A percentile compares a stretch with the other conserved stretches of the same genome.
Evolutionary conservation across 1,140 invertebrate genomes (phyloP).

Genomic region (Drosophila elegans): DNA sequence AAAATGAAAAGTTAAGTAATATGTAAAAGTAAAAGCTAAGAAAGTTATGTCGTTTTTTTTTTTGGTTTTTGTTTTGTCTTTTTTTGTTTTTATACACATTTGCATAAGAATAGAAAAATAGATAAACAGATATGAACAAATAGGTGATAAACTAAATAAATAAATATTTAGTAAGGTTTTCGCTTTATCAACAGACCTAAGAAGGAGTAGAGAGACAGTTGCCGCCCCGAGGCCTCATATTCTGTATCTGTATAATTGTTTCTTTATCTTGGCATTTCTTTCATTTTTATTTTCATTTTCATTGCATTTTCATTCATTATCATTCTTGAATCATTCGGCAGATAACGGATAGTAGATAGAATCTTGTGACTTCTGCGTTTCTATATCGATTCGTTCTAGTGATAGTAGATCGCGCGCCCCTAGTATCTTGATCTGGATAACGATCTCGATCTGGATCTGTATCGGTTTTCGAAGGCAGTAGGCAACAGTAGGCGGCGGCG

Average conservation of each 20-base stretch:
- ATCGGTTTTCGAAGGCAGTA: slow-evolving; percentile 31
- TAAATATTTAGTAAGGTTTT: slow-evolving; percentile 58
- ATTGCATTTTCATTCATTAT: slow-evolving; percentile 13
- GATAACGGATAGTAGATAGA: slow-evolving; percentile 6
- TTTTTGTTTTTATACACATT: slow-evolving; percentile 44
- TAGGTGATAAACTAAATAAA: slow-evolving; percentile 63
- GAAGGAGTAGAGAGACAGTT: slow-evolving; percentile 54
- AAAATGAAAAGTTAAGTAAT: slow-evolving; percentile 41
- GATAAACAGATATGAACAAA: slow-evolving; percentile 45
- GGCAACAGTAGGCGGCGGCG: slow-evolving; percentile 37
- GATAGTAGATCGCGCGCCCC: slow-evolving; percentile 56
- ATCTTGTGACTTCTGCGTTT: slow-evolving; percentile 53
- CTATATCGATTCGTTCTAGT: slow-evolving; percentile 33
- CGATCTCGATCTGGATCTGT: slow-evolving; percentile 28
- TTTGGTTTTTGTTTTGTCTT: slow-evolving; percentile 20
- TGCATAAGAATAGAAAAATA: slow-evolving; percentile 25
- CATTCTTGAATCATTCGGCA: slow-evolving; percentile 12
- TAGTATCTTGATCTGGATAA: slow-evolving; percentile 28
- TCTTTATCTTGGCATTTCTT: slow-evolving; percentile 23
- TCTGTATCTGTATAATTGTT: slow-evolving; percentile 43
- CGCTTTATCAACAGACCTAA: slow-evolving; percentile 58
- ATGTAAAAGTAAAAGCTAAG: slow-evolving; percentile 59
- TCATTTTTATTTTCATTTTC: slow-evolving; percentile 4
- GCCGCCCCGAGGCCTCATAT: slow-evolving; percentile 48
- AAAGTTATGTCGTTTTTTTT: slow-evolving; percentile 28